Conservation (phyloP, 2,113 vertebrate genomes). For the Centrocercus urophasianus region DNA sequence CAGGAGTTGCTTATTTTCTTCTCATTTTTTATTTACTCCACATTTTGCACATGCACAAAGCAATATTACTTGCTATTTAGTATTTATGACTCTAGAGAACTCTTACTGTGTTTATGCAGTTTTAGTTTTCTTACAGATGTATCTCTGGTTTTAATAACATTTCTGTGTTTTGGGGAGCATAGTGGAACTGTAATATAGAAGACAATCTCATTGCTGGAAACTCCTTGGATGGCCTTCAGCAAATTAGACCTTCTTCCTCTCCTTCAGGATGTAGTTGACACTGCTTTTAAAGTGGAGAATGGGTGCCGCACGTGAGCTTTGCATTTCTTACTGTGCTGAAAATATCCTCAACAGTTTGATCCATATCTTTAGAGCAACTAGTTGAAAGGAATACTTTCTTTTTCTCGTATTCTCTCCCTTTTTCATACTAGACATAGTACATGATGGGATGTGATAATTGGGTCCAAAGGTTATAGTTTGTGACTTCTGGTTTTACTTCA, state of each 20-base stretch:
- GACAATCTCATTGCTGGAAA: background rate
- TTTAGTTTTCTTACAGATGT: conserved; percentile 11
- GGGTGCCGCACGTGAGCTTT: background rate
- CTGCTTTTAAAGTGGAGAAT: background rate
- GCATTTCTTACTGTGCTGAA: background rate
- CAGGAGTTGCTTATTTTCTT: background rate
- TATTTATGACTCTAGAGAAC: conserved; percentile 47
- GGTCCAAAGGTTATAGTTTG: background rate
- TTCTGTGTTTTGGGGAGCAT: background rate
- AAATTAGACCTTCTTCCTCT: background rate
- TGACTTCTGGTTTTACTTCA: background rate
- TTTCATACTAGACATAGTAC: background rate
- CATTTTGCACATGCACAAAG: background rate
- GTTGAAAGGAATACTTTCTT: background rate
- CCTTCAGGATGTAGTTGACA: background rate
- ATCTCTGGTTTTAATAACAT: background rate
- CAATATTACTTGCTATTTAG: background rate
- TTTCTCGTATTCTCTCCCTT: background rate
- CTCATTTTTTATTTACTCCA: background rate
- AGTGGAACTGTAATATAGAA: background rate
- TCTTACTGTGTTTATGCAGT: background rate
- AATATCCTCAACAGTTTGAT: background rate
- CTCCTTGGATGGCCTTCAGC: background rate
- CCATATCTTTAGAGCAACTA: background rate
- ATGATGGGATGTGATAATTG: background rate